Percentiles rank a stretch among this genome's conserved stretches.
Conservation (phyloP, 2,888 invertebrate species). For the Tenthredo scrophulariae region DNA sequence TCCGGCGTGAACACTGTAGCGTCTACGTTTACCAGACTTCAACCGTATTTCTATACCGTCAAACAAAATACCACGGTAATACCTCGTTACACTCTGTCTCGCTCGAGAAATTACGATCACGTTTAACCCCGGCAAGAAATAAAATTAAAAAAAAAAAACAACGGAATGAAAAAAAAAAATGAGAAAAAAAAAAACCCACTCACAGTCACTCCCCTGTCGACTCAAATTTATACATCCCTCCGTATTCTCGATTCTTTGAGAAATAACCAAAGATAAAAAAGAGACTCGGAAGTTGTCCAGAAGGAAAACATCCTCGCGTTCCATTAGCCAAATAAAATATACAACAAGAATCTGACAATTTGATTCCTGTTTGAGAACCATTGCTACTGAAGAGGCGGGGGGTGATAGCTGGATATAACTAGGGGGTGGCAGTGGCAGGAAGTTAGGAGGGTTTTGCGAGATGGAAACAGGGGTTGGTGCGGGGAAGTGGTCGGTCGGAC, state of each 20-base stretch:
- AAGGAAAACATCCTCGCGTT: not conserved
- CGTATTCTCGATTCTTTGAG: not conserved
- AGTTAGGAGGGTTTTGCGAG: conserved; percentile 58
- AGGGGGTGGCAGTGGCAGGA: conserved; percentile 57
- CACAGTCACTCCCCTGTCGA: not conserved
- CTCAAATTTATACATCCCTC: conserved; percentile 9
- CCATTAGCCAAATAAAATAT: not conserved
- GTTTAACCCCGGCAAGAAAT: not conserved
- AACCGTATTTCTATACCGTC: conserved; percentile 13
- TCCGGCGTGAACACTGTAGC: conserved; percentile 66
- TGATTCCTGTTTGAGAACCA: conserved; percentile 33
- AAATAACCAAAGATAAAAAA: not conserved
- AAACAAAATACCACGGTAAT: conserved; percentile 28
- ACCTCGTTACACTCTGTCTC: conserved; percentile 37
- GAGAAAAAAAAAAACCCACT: not conserved
- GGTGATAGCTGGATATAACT: conserved; percentile 54
- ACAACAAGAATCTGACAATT: not conserved
- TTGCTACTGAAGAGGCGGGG: conserved; percentile 4
- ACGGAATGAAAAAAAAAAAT: not conserved
- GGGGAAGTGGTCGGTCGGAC: conserved; percentile 56
- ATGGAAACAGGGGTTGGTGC: conserved; percentile 50
- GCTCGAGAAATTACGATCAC: conserved; percentile 39
- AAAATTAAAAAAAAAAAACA: not conserved
- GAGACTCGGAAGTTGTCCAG: not conserved
- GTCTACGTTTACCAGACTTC: conserved; percentile 29